phyloP scores from a whole-genome alignment of 2,797 vertebrate genomes.

The Natrix natrix region DNA sequence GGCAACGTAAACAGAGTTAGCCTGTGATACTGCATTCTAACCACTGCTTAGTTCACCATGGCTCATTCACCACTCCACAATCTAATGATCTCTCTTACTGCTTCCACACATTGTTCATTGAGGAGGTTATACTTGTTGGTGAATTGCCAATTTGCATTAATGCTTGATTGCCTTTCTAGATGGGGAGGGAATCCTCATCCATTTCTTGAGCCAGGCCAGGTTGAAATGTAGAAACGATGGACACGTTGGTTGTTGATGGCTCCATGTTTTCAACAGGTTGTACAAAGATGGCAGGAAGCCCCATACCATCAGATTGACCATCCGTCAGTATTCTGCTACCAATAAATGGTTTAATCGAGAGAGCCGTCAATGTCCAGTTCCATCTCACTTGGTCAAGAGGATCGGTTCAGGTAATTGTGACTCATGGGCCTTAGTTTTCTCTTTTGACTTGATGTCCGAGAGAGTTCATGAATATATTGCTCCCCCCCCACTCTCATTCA shows the following conservation, averaged over 20 bases:
- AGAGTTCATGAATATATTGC: background rate
- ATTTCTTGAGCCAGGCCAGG: background rate
- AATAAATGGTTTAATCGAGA: constrained; percentile 80
- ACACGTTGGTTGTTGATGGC: background rate
- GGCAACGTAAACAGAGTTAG: no score
- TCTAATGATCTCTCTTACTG: background rate
- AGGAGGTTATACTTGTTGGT: background rate
- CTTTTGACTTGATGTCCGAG: background rate
- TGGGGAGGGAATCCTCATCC: background rate
- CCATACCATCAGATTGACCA: constrained; percentile 79
- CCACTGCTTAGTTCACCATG: no score
- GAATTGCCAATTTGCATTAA: background rate
- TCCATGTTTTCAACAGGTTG: constrained; percentile 68
- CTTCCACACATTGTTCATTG: background rate
- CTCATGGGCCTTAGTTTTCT: background rate
- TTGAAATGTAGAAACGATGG: constrained; percentile 11
- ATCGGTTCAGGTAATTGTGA: constrained; percentile 72
- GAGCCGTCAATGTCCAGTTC: constrained; percentile 86
- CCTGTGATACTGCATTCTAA: no score
- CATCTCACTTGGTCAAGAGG: constrained; percentile 75
- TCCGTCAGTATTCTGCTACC: constrained; percentile 72
- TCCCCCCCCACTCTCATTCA: background rate
- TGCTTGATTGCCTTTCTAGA: background rate
- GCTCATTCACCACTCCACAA: background rate
- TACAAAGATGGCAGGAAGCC: constrained; percentile 82